Evolutionary conservation across 1,140 invertebrate genomes (phyloP), one percentile per base, ranked within the genome.

Genomic region (Leptopilina boulardi): DNA sequence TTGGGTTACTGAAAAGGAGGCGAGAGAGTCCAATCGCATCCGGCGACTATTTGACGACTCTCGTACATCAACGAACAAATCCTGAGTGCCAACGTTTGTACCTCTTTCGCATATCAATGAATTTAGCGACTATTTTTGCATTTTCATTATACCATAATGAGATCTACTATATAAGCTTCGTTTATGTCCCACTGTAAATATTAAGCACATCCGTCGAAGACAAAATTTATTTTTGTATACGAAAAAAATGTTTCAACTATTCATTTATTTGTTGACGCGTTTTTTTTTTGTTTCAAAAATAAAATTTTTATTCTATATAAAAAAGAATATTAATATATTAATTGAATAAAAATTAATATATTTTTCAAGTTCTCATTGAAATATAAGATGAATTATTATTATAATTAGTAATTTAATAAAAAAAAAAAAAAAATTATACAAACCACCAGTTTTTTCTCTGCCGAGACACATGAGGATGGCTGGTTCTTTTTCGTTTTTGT

Each of bases 51-150:
- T 30, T 30, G 77, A 71, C 75, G 73, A 73, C 74, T 83, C 73
- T 76, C n/a, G n/a, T n/a, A n/a, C n/a, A n/a, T 86, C 84, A 83
- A 84, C 80, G 83, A 83, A 83, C 80, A 84, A n/a, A 80, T 84
- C 78, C 78, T 75, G 74, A 79, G 76, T 83, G 77, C 73, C 76
- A 56, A 70, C 80, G 51, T 56, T 9, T 54, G 80, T 47, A 19
- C 41, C 70, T 75, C 76, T 71, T 78, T 75, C 54, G 86, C 81
- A 86, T 86, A 88, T 82, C 83, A 87, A 88, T 87, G 80, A 82
- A 79, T 56, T 75, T 76, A 71, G 34, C 70, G 51, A 59, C 70
- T 66, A 70, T 19, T 72, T 47, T 51, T 83, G 82, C 70, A 79
- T 84, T 87, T 82, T 82, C 78, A 83, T 86, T 79, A 82, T 79